Evolutionary conservation across 2,797 vertebrate species (phyloP).

Genomic region (Pseudopleuronectes americanus): DNA sequence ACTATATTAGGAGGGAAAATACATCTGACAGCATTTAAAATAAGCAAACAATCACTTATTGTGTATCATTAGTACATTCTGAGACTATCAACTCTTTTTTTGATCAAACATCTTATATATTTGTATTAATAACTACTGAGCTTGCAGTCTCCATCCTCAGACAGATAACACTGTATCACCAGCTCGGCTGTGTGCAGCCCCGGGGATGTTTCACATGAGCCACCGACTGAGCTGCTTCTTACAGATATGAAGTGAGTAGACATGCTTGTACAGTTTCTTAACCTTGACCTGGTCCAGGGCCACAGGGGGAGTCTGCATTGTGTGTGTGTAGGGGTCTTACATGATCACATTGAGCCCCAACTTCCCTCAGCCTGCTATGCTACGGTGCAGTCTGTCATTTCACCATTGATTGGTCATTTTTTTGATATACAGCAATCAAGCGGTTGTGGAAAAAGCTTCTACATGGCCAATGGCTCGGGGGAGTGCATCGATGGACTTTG

Average conservation of each 20-base stretch:
- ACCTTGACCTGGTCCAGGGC: slow-evolving; percentile 73
- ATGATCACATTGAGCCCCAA: slow-evolving; percentile 41
- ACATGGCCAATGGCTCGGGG: not conserved
- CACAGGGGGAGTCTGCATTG: slow-evolving; percentile 36
- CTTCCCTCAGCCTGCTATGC: slow-evolving; percentile 42
- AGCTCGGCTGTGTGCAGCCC: slow-evolving; percentile 1
- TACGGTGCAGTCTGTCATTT: slow-evolving; percentile 56
- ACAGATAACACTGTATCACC: slow-evolving; percentile 46
- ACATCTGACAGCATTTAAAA: not conserved
- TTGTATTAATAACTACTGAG: not conserved
- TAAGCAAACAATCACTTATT: not conserved
- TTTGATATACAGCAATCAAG: slow-evolving; percentile 74
- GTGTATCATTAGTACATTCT: not conserved
- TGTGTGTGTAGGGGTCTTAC: slow-evolving; percentile 2
- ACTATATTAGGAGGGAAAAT: not conserved
- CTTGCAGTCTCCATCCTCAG: slow-evolving; percentile 15
- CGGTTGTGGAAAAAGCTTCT: slow-evolving; percentile 21
- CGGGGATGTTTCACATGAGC: slow-evolving; percentile 30
- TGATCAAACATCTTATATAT: slow-evolving; percentile 11
- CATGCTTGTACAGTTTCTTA: slow-evolving; percentile 50
- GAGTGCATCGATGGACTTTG: slow-evolving; percentile 23
- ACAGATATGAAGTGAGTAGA: slow-evolving; percentile 59
- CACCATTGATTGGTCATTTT: slow-evolving; percentile 62
- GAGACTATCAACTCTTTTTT: not conserved
- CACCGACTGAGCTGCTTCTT: slow-evolving; percentile 23